phyloP scores from a whole-genome alignment of 2,888 invertebrate species.

The Caenorhabditis doughertyi region DNA sequence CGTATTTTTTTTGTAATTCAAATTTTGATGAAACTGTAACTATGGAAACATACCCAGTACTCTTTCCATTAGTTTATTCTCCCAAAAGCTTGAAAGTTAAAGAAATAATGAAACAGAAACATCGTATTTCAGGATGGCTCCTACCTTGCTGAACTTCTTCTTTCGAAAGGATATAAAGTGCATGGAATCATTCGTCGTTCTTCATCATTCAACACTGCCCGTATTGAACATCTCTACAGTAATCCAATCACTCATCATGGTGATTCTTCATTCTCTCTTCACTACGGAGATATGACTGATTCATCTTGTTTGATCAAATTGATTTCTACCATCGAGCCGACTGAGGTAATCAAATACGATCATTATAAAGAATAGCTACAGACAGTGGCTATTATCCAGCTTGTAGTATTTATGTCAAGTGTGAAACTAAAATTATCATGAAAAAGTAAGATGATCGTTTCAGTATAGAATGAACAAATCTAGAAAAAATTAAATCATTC shows the following conservation, averaged over 20 bases:
- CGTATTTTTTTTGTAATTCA: no score
- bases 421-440: no score
- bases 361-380: no score
- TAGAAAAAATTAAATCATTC: no score
- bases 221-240: slow-evolving; percentile 96
- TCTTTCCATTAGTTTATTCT: no score
- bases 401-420: no score
- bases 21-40: neutral
- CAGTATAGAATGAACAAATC: no score
- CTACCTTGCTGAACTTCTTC: slow-evolving; percentile 94
- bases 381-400: no score
- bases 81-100: neutral
- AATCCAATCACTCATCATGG: slow-evolving; percentile 91
- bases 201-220: slow-evolving; percentile 91
- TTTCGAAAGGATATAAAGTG: slow-evolving; percentile 92
- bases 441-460: no score
- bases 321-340: slow-evolving; percentile 89
- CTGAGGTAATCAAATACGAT: slow-evolving; percentile 88
- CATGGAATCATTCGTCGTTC: slow-evolving; percentile 94
- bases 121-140: slow-evolving; percentile 93
- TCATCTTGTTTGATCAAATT: slow-evolving; percentile 94
- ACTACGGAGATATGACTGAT: slow-evolving; percentile 99
- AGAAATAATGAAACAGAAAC: neutral
- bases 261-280: slow-evolving; percentile 89
- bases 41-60: neutral